Conservation (phyloP, 2,888 invertebrate genomes). For the Trachelus stipa region DNA sequence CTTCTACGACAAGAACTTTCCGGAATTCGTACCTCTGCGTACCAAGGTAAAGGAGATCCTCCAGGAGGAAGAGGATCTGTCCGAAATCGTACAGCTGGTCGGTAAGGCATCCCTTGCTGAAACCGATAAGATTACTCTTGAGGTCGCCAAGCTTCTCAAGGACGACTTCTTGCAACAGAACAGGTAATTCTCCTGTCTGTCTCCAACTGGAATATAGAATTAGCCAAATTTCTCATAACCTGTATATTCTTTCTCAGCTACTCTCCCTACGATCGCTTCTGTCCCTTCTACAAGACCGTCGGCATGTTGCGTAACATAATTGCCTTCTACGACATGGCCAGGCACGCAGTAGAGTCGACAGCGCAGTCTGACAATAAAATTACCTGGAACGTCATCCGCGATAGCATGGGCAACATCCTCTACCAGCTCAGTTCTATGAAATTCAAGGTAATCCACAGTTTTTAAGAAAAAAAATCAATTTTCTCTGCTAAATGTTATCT, state of each 20-base stretch:
- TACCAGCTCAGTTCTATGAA: slow-evolving; percentile 99
- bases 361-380: slow-evolving; percentile 99
- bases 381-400: slow-evolving; percentile 97
- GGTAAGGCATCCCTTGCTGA: slow-evolving; percentile 99
- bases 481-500: background rate
- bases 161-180: slow-evolving; percentile 99
- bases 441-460: slow-evolving; percentile 81
- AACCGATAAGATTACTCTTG: slow-evolving; percentile 98
- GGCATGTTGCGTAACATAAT: slow-evolving; percentile 99
- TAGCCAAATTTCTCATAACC: background rate
- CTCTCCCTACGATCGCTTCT: slow-evolving; percentile 95
- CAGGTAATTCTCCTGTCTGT: slow-evolving; percentile 71
- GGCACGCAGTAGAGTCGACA: slow-evolving; percentile 97
- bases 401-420: slow-evolving; percentile 95
- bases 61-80: slow-evolving; percentile 98
- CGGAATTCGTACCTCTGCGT: slow-evolving; percentile 96
- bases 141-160: slow-evolving; percentile 97
- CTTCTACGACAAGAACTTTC: slow-evolving; percentile 98
- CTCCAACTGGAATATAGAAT: background rate
- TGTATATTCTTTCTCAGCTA: slow-evolving; percentile 69
- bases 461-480: background rate
- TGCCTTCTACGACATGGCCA: slow-evolving; percentile 97
- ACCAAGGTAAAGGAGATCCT: slow-evolving; percentile 96
- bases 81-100: slow-evolving; percentile 99
- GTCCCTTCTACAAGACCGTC: slow-evolving; percentile 99